These are phyloP conservation scores for Anthoscopus minutus DNA, from an alignment of 2,113 vertebrate species.

Conservation along the genomic window DNA sequence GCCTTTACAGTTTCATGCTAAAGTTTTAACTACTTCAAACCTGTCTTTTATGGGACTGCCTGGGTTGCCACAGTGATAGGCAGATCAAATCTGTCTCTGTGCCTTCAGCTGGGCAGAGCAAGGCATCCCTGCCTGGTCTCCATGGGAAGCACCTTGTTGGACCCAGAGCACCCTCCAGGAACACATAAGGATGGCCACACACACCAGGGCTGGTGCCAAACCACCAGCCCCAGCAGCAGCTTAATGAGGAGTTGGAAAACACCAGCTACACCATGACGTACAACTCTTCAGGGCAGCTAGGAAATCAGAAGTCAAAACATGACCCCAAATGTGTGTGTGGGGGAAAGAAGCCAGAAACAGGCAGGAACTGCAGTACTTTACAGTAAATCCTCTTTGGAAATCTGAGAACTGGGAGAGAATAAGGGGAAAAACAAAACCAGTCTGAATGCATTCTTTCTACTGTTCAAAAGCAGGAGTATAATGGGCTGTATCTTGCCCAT, in stretches of 20 bases:
- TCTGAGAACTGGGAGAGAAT: not conserved
- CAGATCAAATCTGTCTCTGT: not conserved
- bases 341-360: not conserved
- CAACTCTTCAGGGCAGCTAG: not conserved
- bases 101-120: not conserved
- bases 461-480: not conserved
- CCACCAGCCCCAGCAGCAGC: not conserved
- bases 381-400: not conserved
- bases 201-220: not conserved
- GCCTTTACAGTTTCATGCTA: not conserved
- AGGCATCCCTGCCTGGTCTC: not conserved
- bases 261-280: not conserved
- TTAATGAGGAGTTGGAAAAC: not conserved
- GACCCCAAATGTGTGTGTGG: not conserved
- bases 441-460: slow-evolving; percentile 3
- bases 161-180: not conserved
- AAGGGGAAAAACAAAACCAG: not conserved
- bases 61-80: not conserved
- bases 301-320: not conserved
- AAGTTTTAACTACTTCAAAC: not conserved
- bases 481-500: slow-evolving; percentile 1
- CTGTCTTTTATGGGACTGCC: not conserved
- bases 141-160: not conserved
- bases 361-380: not conserved
- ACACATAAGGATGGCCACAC: fast-evolving